A percentile compares a stretch with the other conserved stretches of the same genome.
phyloP scores from a whole-genome alignment of 2,113 vertebrate species.

The Lynx canadensis region DNA sequence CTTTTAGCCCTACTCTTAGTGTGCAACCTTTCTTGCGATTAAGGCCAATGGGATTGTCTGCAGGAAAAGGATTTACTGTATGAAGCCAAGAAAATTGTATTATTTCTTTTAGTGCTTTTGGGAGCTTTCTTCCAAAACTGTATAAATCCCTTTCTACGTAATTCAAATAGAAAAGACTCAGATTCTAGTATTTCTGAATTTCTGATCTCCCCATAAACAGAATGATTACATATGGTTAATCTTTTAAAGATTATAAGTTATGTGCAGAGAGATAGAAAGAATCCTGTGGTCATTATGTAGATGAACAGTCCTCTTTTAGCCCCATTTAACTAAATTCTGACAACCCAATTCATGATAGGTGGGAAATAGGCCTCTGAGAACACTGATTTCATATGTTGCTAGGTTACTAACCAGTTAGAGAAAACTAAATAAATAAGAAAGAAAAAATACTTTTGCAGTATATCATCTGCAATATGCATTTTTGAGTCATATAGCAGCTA shows the following conservation, averaged over 20 bases:
- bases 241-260: slow-evolving; percentile 11
- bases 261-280: background rate
- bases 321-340: slow-evolving; percentile 9
- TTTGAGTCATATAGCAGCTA: background rate
- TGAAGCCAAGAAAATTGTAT: slow-evolving; percentile 44
- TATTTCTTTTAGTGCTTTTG: slow-evolving; percentile 21
- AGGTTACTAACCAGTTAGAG: slow-evolving; percentile 20
- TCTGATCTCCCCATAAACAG: background rate
- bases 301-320: background rate
- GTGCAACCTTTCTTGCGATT: background rate
- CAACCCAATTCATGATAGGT: background rate
- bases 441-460: background rate
- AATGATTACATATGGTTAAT: background rate
- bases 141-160: slow-evolving; percentile 37
- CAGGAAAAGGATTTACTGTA: slow-evolving; percentile 20
- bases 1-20: background rate
- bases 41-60: slow-evolving; percentile 25
- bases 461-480: background rate
- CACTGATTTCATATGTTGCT: slow-evolving; percentile 13
- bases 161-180: slow-evolving; percentile 33
- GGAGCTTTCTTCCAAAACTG: background rate
- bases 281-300: background rate
- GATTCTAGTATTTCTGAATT: slow-evolving; percentile 18
- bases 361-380: slow-evolving; percentile 16
- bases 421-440: slow-evolving; percentile 34